Percentiles rank a stretch among this genome's conserved stretches.
phyloP scores from a whole-genome alignment of 2,797 vertebrate genomes.

The Tenualosa ilisha region DNA sequence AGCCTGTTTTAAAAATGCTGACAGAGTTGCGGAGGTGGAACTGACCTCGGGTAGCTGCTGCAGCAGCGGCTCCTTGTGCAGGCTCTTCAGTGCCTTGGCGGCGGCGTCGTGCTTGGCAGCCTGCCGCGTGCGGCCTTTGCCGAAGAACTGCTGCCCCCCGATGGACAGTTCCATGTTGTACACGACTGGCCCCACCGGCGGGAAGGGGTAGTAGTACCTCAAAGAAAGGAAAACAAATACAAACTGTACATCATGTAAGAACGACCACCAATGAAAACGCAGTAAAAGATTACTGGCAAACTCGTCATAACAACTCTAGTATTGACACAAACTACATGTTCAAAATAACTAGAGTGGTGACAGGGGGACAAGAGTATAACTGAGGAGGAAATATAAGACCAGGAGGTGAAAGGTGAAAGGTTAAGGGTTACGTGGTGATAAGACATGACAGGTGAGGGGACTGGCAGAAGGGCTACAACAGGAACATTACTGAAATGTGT shows the following conservation, averaged over 20 bases:
- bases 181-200: slow-evolving; percentile 87
- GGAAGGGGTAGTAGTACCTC: slow-evolving; percentile 98
- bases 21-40: neutral
- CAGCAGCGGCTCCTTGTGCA: slow-evolving; percentile 91
- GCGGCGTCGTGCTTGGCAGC: slow-evolving; percentile 93
- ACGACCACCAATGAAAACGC: neutral
- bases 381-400: neutral
- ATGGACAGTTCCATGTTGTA: slow-evolving; percentile 97
- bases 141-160: slow-evolving; percentile 94
- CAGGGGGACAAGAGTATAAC: neutral
- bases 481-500: no score
- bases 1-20: no score
- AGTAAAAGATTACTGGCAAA: neutral
- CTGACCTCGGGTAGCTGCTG: slow-evolving; percentile 82
- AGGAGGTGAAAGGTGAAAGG: neutral
- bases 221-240: neutral
- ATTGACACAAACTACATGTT: neutral
- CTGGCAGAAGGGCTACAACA: neutral
- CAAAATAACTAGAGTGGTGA: neutral
- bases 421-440: neutral
- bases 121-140: slow-evolving; percentile 94
- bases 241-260: neutral
- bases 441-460: neutral
- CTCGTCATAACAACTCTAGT: neutral
- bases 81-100: slow-evolving; percentile 88